Evolutionary conservation across 2,888 invertebrate species (phyloP), one percentile per base, ranked within the genome.

Genomic region (Cosmorhoe ocellata): DNA sequence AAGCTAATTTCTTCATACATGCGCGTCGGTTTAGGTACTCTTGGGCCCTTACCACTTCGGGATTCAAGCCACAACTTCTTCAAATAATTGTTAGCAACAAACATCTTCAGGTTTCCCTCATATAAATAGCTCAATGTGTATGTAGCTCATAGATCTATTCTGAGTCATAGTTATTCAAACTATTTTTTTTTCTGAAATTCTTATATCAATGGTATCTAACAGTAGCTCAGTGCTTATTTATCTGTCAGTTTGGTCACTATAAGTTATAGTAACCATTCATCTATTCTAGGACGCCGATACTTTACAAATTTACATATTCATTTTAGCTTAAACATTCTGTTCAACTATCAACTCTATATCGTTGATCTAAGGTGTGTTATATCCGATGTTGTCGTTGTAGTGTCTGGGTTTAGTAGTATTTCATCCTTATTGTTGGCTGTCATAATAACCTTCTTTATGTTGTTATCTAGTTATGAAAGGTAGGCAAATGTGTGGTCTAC

Each of bases 201-300:
- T 18, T 3, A 53, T 14, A 34, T 46, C 47, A 47, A 52, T 43
- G 33, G 28, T 18, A 33, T 3, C 6, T 38, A 32, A 41, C 83
- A 62, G 83, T 81, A 81, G 81, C 79, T 67, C 67, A 72, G 67
- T 71, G 61, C 71, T 73, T 71, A 72, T 72, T 76, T 73, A 69
- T 69, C 70, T 78, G 80, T 79, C 81, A 76, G 70, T 77, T 79
- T 76, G 71, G 69, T 59, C 68, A 68, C 63, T 67, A 61, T 71
- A 71, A 82, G 63, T 70, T 82, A 81, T 78, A 69, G 61, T 69
- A 55, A 55, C 79, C 81, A 77, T 69, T 82, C 77, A 79, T 70
- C 64, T 61, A 58, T 59, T 62, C 61, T 63, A 66, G 59, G 64
- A 71, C 67, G 67, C 67, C 63, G 64, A 64, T 67, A 56, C 51